Percentiles rank a stretch among this genome's conserved stretches.
Evolutionary conservation across 2,113 vertebrate species (phyloP).

Genomic region (Oxyura jamaicensis): DNA sequence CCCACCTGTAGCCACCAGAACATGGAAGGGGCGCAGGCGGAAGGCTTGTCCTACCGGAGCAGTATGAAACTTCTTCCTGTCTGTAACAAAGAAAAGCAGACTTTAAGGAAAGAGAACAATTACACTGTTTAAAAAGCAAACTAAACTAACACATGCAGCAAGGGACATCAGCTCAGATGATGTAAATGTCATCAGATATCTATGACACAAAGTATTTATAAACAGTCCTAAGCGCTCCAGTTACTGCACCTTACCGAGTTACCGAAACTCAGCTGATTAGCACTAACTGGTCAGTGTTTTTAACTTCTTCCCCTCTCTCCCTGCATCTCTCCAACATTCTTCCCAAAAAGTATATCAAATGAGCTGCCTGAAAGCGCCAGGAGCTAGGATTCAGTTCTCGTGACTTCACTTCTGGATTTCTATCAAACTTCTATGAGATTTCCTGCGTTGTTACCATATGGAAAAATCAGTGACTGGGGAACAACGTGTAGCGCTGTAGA

Average conservation of each 20-base stretch:
- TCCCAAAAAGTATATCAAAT: not conserved
- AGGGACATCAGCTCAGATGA: not conserved
- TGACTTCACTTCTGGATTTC: not conserved
- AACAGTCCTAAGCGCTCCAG: not conserved
- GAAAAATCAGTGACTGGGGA: not conserved
- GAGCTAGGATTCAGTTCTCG: not conserved
- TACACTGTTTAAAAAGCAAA: not conserved
- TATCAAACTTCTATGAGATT: not conserved
- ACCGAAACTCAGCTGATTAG: not conserved
- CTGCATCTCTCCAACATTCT: not conserved
- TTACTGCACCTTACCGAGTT: not conserved
- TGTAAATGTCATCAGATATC: not conserved
- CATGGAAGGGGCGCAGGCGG: constrained; percentile 79
- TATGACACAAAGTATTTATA: not conserved
- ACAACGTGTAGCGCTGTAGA: not conserved
- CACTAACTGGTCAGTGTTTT: not conserved
- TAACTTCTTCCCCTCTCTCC: not conserved
- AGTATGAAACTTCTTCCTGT: constrained; percentile 75
- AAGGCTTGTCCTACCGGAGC: constrained; percentile 65
- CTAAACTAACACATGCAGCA: not conserved
- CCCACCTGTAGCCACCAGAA: constrained; percentile 81
- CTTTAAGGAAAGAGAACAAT: not conserved
- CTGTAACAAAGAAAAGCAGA: constrained; percentile 53
- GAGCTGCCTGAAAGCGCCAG: not conserved
- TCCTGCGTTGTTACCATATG: not conserved